Percentiles rank a stretch among this genome's conserved stretches.
Evolutionary conservation across 1,140 invertebrate genomes (phyloP).

Genomic region (Planococcus citri): DNA sequence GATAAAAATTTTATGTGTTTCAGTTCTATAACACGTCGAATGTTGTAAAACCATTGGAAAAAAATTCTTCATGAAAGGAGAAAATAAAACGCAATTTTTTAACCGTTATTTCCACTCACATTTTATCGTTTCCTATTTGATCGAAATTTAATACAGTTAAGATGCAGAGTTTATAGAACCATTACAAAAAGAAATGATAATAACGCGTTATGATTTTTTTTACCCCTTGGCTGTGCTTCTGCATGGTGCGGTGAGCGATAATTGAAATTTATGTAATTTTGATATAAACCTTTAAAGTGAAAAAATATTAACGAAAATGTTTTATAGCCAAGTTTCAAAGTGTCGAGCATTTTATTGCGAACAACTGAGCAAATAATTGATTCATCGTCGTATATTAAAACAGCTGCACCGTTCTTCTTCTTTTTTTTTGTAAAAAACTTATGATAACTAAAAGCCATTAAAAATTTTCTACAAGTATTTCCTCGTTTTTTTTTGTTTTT

Average conservation of each 20-base stretch:
- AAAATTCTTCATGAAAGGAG: too few species aligned
- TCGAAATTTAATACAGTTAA: too few species aligned
- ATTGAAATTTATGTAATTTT: slow-evolving; percentile 5
- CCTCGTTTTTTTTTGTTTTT: neutral
- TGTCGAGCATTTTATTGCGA: neutral
- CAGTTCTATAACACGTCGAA: too few species aligned
- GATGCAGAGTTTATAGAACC: neutral
- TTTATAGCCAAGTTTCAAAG: neutral
- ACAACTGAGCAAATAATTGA: slow-evolving; percentile 3
- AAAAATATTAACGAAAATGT: neutral
- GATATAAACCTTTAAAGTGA: slow-evolving; percentile 8
- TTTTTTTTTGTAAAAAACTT: neutral
- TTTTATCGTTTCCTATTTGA: too few species aligned
- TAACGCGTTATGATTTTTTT: neutral
- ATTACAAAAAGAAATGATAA: neutral
- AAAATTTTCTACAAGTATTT: neutral
- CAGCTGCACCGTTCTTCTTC: neutral
- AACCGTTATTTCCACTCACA: too few species aligned
- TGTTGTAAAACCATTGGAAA: too few species aligned
- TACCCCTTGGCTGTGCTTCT: neutral
- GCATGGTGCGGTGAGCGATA: neutral
- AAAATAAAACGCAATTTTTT: too few species aligned
- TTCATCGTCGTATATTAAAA: neutral
- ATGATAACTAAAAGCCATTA: slow-evolving; percentile 7
- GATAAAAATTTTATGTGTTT: too few species aligned